Base-by-base conservation (phyloP, 1,140 invertebrate species). In the Lasaia peninsularis region DNA sequence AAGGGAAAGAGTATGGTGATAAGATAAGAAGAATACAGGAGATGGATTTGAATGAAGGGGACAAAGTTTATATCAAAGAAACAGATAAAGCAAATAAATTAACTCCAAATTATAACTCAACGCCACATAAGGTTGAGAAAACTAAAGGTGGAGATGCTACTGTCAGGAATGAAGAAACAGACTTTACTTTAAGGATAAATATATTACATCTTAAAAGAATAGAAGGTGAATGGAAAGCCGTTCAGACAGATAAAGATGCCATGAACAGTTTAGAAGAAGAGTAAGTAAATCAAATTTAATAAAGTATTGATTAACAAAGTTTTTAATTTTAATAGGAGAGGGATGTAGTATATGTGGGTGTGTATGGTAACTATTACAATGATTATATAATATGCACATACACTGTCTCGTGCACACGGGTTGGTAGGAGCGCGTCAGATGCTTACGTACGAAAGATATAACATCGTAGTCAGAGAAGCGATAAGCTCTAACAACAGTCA, bases 101-200 rank as follows among this genome's bases (percentile, higher is more conserved):
- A 14, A 58, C 24, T 31, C 14, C 51, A 4, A 35, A 56, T 20
- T 66, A 40, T 50, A 51, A 53, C 49, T 60, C 64, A 20, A 55
- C 51, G 40, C 40, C 56, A 16, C 53, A 63, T 34, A 60, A 57
- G 14, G 63, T 65, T 14, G 48, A 53, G 4, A 53, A 24, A 12
- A 31, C 33, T 21, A 32, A 49, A 7, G 54, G 48, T 6, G 34
- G 56, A 11, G 57, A 59, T n/a, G 8, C 52, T 2, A 54, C 18
- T 32, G 50, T 68, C 2, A 55, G 54, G 14, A 70, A 67, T 40
- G 68, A 70, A 5, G 62, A 64, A 56, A 71, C 65, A 2, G 65
- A 65, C 9, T 55, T 68, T 48, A 31, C 49, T 37, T 32, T 28
- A 2, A 31, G 55, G n/a, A 34, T 55, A 10, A 57, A 62, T 49